Evolutionary conservation across 2,113 vertebrate genomes (phyloP).

Genomic region (Cynocephalus volans): DNA sequence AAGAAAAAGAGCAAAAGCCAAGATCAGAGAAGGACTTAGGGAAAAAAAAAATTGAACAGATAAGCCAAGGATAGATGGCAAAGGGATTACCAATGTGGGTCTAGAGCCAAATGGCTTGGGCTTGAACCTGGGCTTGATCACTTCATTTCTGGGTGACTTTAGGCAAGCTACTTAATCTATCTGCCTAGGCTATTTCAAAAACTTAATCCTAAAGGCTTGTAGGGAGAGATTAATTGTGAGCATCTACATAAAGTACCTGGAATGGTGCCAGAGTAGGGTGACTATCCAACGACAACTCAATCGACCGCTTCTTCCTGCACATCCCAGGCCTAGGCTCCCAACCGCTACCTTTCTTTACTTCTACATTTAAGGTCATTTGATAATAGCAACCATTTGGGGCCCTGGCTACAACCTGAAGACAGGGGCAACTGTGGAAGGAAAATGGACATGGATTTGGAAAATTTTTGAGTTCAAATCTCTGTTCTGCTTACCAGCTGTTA

Average conservation of each 20-base stretch:
- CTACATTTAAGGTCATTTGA: background rate
- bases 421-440: background rate
- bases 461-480: background rate
- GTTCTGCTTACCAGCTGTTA: background rate
- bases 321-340: background rate
- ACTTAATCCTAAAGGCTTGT: background rate
- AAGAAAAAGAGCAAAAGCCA: conserved; percentile 4
- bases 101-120: background rate
- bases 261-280: background rate
- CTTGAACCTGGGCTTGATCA: background rate
- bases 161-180: background rate
- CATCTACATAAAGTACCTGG: background rate
- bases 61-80: background rate
- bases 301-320: background rate
- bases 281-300: background rate
- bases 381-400: background rate
- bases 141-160: conserved; percentile 20
- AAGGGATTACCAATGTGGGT: background rate
- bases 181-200: background rate
- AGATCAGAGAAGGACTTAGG: background rate
- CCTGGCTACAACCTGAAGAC: background rate
- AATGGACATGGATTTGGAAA: background rate
- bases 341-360: background rate
- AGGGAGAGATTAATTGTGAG: background rate
- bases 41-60: background rate